Evolutionary conservation across 1,140 invertebrate species (phyloP).

Genomic region (Oryzaephilus surinamensis): DNA sequence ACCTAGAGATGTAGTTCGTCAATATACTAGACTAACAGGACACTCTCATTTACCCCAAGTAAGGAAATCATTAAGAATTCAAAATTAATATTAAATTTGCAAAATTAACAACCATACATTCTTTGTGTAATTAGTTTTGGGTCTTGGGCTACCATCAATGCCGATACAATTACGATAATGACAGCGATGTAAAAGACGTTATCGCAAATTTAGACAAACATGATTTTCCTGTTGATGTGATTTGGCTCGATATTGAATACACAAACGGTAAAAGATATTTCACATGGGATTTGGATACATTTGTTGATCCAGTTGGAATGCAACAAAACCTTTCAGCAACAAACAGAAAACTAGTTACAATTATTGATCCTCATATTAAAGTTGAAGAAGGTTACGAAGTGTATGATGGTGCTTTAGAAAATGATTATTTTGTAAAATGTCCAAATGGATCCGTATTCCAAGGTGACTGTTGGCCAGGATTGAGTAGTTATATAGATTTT

Average conservation of each 20-base stretch:
- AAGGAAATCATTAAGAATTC: no score
- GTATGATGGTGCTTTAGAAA: slow-evolving; percentile 71
- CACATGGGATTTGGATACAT: slow-evolving; percentile 86
- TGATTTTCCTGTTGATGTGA: slow-evolving; percentile 87
- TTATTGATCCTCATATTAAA: slow-evolving; percentile 97
- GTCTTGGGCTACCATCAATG: slow-evolving; percentile 89
- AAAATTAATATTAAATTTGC: no score
- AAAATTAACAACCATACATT: no score
- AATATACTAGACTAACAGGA: slow-evolving; percentile 81
- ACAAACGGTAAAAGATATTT: slow-evolving; percentile 95
- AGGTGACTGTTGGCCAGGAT: slow-evolving; percentile 83
- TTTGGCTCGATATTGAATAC: slow-evolving; percentile 98
- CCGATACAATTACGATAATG: slow-evolving; percentile 97
- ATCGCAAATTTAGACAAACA: slow-evolving; percentile 73
- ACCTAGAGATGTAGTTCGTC: slow-evolving; percentile 73
- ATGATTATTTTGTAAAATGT: slow-evolving; percentile 78
- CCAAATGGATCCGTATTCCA: slow-evolving; percentile 86
- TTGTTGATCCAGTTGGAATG: slow-evolving; percentile 79
- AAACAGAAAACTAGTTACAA: slow-evolving; percentile 86
- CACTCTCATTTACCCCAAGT: slow-evolving; percentile 42
- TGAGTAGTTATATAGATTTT: slow-evolving; percentile 87
- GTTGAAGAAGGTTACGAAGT: slow-evolving; percentile 73
- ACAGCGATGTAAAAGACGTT: slow-evolving; percentile 77
- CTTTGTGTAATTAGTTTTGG: no score
- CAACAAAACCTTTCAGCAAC: slow-evolving; percentile 77